These are phyloP conservation scores for Enteromius radiatus DNA, from an alignment of 2,797 vertebrate genomes.

Conservation along the genomic window DNA sequence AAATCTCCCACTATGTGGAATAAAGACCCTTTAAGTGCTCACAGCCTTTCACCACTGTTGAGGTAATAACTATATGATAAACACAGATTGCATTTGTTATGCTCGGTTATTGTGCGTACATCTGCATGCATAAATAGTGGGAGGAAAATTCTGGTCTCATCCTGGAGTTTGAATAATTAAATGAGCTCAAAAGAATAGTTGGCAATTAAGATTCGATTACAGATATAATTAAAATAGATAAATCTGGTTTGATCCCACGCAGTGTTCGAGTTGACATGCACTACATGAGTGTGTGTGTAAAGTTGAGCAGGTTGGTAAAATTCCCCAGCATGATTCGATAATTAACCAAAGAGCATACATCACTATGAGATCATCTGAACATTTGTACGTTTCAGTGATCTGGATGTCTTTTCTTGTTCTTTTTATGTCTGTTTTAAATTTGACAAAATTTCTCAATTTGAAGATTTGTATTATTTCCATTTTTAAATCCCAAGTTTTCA, in stretches of 20 bases:
- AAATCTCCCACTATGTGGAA: background rate
- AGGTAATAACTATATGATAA: slow-evolving; percentile 4
- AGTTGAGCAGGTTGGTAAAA: no score
- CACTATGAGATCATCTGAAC: background rate
- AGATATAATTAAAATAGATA: background rate
- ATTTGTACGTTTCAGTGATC: background rate
- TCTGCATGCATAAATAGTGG: slow-evolving; percentile 25
- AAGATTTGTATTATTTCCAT: background rate
- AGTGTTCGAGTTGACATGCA: background rate
- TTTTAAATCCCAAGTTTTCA: background rate
- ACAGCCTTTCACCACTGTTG: background rate
- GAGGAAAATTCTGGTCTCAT: background rate
- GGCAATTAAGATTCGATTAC: background rate
- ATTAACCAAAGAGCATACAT: background rate
- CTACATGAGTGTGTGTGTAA: background rate
- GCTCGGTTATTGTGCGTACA: background rate
- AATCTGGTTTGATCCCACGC: background rate
- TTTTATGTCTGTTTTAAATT: background rate
- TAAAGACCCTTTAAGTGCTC: background rate
- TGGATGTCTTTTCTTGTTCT: background rate
- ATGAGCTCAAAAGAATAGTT: background rate
- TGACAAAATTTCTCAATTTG: background rate
- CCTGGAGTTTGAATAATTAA: background rate
- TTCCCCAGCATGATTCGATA: background rate
- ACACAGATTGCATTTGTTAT: background rate